These are phyloP conservation scores for Drosophila oshimai DNA, from an alignment of 1,140 invertebrate species.

Conservation along the genomic window DNA sequence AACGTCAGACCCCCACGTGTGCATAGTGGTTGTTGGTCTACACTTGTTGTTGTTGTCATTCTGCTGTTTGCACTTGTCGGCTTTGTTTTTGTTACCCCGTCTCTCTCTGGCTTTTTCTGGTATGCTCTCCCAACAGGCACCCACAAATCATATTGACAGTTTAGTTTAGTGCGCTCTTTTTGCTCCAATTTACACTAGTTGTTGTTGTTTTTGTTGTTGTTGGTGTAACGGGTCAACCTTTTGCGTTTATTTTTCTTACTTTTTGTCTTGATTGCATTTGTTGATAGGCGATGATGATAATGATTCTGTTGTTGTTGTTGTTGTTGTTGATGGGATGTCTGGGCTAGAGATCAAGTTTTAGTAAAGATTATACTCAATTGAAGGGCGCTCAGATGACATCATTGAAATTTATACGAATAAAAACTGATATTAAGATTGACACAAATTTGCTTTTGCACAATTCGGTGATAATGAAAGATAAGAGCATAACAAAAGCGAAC, in stretches of 20 bases:
- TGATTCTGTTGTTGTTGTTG: constrained; percentile 24
- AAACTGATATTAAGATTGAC: constrained; percentile 10
- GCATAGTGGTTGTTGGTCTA: constrained; percentile 49
- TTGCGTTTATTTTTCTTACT: constrained; percentile 24
- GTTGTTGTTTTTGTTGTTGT: constrained; percentile 30
- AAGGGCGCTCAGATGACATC: constrained; percentile 36
- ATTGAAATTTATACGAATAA: background rate
- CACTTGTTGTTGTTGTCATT: constrained; percentile 31
- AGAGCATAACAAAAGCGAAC: constrained; percentile 2
- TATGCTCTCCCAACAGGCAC: constrained; percentile 43
- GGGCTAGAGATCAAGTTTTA: constrained; percentile 32
- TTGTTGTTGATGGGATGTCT: constrained; percentile 23
- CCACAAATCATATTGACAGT: constrained; percentile 52
- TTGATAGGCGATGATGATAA: constrained; percentile 35
- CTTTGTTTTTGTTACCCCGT: constrained; percentile 41
- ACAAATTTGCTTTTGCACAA: constrained; percentile 7
- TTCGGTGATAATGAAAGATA: constrained; percentile 15
- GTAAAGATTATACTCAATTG: constrained; percentile 27
- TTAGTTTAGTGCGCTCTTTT: constrained; percentile 48
- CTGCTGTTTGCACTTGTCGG: constrained; percentile 52
- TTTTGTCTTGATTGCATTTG: constrained; percentile 57
- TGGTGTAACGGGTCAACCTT: constrained; percentile 44
- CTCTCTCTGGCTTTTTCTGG: constrained; percentile 27
- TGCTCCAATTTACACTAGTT: constrained; percentile 32
- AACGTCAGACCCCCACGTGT: constrained; percentile 61